Evolutionary conservation across 2,888 invertebrate genomes (phyloP), one percentile per base, ranked within the genome.

Genomic region (Coelogynopora nodosa): DNA sequence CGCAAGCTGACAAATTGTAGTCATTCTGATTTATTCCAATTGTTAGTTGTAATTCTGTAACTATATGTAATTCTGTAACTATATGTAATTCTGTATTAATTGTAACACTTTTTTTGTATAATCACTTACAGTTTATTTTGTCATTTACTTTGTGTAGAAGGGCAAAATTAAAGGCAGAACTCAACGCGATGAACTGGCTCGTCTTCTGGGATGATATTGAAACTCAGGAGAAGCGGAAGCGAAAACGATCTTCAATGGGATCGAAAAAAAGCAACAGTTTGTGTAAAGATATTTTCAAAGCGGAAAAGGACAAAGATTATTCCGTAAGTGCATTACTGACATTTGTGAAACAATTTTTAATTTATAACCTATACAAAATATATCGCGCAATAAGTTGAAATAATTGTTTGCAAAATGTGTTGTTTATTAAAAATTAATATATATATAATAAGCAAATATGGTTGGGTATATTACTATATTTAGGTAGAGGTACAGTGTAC

Each of bases 181-280:
- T 98, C 89, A 96, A 96, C 0, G 96, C 97, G 89, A 97, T 97
- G 96, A 96, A 96, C 84, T 98, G 98, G 98, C 94, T 95, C 89
- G 95, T 98, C 0, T 94, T 94, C 88, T 95, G 95, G 94, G 94
- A 94, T 86, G 96, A 97, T 29, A 67, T 87, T 2, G 87, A 87
- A 49, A 85, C 87, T 5, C 86, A 86, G 26, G 86, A 86, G 28
- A 80, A 82, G 31, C 18, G 86, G 0, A 74, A 82, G 26, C 86
- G 86, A 86, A 85, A 80, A 31, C 80, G 86, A 67, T 85, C 85
- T 26, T 74, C 74, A 74, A 74, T 74, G 74, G 74, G 74, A 13
- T 74, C 74, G 2, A 74, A 74, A 26, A 74, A 74, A 26, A 74
- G 74, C 23, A 74, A 74, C 27, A 74, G 74, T 23, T 26, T 74